Base-by-base conservation (phyloP, 2,113 vertebrate species). In the Columba livia region DNA sequence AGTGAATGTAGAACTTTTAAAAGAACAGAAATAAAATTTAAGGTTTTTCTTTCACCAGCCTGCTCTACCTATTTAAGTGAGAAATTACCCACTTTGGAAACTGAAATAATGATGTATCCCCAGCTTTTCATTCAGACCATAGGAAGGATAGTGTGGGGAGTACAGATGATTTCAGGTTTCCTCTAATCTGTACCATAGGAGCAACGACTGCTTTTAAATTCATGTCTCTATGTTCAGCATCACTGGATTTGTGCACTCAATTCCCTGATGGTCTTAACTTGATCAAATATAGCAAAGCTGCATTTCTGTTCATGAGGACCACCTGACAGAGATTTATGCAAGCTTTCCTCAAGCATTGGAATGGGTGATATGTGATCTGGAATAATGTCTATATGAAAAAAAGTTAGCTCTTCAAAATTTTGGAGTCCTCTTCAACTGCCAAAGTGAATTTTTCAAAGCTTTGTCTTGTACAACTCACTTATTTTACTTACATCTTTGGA, bases 401-500 rank as follows among this genome's bases (percentile, higher is more conserved):
- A 74, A 48, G 71, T 56, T 80, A 79, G 12, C 50, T 69, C 47
- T 96, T 88, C 70, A 94, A 93, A 93, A 75, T 73, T 91, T 82
- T 85, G 11, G n/a, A 82, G 70, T 64, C 34, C 57, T 87, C 94
- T 87, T 93, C 69, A 94, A 79, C 17, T 10, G 34, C 56, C 32
- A 73, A 78, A 87, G 78, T 57, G 32, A 67, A n/a, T 85, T 89
- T 95, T 93, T 94, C 88, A 95, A 89, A 95, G 78, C 70, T 93
- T 91, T 95, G 25, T 85, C 58, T 79, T 0, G 0, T 69, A 48
- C 11, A 91, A 57, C 71, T 85, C 64, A 24, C 51, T 89, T 80
- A 67, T 85, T 92, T 87, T 56, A 72, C 79, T 95, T 87, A 36
- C 21, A 36, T 50, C 44, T 79, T 89, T 75, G 15, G 24, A 79